These are phyloP conservation scores for Gonocerus acuteangulatus DNA, from an alignment of 2,888 invertebrate genomes.

Conservation along the genomic window DNA sequence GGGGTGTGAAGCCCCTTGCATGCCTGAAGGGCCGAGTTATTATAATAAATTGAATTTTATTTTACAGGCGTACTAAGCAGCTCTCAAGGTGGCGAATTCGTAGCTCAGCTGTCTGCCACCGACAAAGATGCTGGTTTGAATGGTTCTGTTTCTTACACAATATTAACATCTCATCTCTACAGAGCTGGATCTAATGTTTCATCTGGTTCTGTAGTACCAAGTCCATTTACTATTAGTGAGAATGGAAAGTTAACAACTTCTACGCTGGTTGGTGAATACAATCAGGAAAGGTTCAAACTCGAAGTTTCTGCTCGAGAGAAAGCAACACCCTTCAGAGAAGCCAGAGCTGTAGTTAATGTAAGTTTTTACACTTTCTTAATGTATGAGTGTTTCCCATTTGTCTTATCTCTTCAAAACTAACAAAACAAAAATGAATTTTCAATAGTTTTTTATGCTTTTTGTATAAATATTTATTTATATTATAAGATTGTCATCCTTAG, in stretches of 20 bases:
- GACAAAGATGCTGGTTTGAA: slow-evolving; percentile 80
- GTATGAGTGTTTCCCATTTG: too few species aligned
- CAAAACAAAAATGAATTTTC: too few species aligned
- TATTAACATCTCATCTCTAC: slow-evolving; percentile 71
- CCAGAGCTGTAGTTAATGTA: slow-evolving; percentile 69
- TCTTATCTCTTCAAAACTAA: too few species aligned
- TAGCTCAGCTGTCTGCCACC: slow-evolving; percentile 65
- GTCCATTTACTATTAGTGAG: slow-evolving; percentile 72
- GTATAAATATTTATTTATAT: too few species aligned
- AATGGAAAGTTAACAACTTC: slow-evolving; percentile 67
- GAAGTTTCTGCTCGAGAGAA: slow-evolving; percentile 76
- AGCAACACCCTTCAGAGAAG: slow-evolving; percentile 68
- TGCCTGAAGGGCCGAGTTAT: too few species aligned
- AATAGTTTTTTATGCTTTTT: too few species aligned
- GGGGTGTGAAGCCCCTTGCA: too few species aligned
- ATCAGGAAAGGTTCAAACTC: slow-evolving; percentile 76
- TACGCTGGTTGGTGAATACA: slow-evolving; percentile 78
- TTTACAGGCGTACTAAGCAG: slow-evolving; percentile 63
- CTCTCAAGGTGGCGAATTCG: slow-evolving; percentile 65
- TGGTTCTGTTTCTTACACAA: slow-evolving; percentile 71
- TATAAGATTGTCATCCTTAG: too few species aligned
- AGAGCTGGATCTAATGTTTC: slow-evolving; percentile 57
- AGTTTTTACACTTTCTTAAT: too few species aligned
- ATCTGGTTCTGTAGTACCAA: slow-evolving; percentile 79
- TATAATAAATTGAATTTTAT: too few species aligned